These are phyloP conservation scores for Calcarius lapponicus DNA, from an alignment of 2,797 vertebrate genomes.

Conservation along the genomic window DNA sequence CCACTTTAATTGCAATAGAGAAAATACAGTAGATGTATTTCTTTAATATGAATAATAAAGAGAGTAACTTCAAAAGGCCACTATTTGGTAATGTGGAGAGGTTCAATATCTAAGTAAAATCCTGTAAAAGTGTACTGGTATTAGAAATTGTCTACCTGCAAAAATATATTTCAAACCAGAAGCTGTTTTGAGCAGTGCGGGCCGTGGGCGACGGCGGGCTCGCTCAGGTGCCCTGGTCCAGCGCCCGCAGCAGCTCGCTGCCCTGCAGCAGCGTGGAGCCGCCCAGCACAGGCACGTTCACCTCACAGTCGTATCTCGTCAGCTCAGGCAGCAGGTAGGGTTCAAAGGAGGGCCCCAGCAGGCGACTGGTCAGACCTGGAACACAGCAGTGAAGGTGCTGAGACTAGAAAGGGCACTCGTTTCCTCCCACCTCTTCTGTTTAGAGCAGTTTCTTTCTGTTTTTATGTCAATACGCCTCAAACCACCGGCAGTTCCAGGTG, in stretches of 20 bases:
- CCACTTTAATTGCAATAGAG: conserved; percentile 74
- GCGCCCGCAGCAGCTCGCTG: conserved; percentile 90
- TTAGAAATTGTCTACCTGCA: conserved; percentile 81
- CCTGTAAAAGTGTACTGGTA: conserved; percentile 78
- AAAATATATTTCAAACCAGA: conserved; percentile 77
- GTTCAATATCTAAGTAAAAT: conserved; percentile 70
- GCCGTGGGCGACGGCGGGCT: neutral
- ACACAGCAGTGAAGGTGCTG: neutral
- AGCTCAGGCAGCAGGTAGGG: conserved; percentile 89
- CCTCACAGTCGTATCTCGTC: conserved; percentile 98
- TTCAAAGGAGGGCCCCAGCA: conserved; percentile 88
- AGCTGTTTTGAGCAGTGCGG: conserved; percentile 64
- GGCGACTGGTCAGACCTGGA: conserved; percentile 85
- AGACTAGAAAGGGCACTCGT: neutral
- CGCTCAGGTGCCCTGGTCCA: conserved; percentile 91
- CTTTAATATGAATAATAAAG: conserved; percentile 73
- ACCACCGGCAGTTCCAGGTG: neutral
- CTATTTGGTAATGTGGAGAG: conserved; percentile 75
- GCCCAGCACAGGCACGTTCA: conserved; percentile 91
- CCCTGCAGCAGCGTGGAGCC: conserved; percentile 93
- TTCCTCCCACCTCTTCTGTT: neutral
- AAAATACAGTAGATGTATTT: conserved; percentile 77
- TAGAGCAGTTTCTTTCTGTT: neutral
- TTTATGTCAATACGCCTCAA: neutral
- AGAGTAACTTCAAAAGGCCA: conserved; percentile 79